Percentiles rank a stretch among this genome's conserved stretches.
phyloP scores from a whole-genome alignment of 2,113 vertebrate genomes.

The Nymphicus hollandicus region DNA sequence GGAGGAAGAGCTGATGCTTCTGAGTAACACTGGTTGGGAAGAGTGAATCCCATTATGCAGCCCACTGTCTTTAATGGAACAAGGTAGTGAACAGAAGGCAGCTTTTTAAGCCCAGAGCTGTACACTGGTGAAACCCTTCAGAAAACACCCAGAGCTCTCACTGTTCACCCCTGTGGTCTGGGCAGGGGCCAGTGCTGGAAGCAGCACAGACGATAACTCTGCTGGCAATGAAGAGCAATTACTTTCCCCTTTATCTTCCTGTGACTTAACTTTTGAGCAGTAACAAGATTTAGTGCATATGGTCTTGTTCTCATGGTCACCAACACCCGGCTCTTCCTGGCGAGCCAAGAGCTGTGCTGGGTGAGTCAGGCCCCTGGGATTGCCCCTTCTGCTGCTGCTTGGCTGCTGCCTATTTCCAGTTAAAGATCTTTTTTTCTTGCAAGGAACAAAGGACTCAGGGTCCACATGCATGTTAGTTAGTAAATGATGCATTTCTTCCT shows the following conservation, averaged over 20 bases:
- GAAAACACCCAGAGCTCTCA: not conserved
- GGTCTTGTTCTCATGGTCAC: slow-evolving; percentile 16
- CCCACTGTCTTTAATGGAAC: not conserved
- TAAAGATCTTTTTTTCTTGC: not conserved
- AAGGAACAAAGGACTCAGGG: not conserved
- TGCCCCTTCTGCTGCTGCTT: slow-evolving; percentile 42
- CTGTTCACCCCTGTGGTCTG: slow-evolving; percentile 5
- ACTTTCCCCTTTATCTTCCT: slow-evolving; percentile 39
- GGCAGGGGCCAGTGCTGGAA: slow-evolving; percentile 42
- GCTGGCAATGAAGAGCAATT: not conserved
- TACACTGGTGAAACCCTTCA: not conserved
- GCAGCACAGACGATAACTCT: slow-evolving; percentile 1
- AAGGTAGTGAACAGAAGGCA: not conserved
- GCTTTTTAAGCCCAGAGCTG: not conserved
- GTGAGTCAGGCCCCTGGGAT: slow-evolving; percentile 56
- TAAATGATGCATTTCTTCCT: slow-evolving; percentile 44
- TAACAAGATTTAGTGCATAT: not conserved
- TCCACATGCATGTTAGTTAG: slow-evolving; percentile 55
- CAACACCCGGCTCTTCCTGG: slow-evolving; percentile 24
- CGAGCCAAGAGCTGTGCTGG: not conserved
- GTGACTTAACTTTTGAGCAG: not conserved
- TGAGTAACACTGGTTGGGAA: not conserved
- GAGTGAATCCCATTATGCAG: not conserved
- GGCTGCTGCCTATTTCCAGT: slow-evolving; percentile 19
- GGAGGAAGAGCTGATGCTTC: not conserved